phyloP scores from a whole-genome alignment of 2,797 vertebrate species.

The Pipistrellus pipistrellus region DNA sequence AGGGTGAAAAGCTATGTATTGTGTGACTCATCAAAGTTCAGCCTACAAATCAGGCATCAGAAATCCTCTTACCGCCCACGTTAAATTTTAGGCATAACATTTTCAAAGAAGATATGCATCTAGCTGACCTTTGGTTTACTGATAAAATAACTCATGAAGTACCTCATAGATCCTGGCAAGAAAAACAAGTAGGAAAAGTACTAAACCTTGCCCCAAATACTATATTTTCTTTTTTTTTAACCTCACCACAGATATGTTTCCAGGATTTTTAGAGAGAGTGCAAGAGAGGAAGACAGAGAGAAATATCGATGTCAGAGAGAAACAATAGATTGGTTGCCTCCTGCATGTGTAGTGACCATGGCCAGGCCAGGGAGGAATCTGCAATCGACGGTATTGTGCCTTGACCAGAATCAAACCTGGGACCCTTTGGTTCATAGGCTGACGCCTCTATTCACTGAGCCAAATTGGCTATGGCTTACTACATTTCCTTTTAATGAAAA shows the following conservation, averaged over 20 bases:
- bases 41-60: background rate
- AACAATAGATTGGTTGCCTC: no score
- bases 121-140: background rate
- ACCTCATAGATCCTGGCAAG: background rate
- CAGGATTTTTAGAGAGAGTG: no score
- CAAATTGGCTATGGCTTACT: background rate
- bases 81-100: slow-evolving; percentile 16
- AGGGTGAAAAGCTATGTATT: background rate
- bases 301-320: no score
- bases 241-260: no score
- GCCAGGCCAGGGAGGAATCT: no score
- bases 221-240: background rate
- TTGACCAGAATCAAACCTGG: no score
- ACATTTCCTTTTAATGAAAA: slow-evolving; percentile 36
- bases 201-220: background rate
- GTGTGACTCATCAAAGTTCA: background rate
- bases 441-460: no score
- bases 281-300: no score
- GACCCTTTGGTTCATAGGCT: no score
- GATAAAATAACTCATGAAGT: slow-evolving; percentile 37
- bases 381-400: no score
- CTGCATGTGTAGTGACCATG: no score
- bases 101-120: background rate
- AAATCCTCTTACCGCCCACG: background rate
- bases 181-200: slow-evolving; percentile 12